Percentiles rank a stretch among this genome's conserved stretches.
Evolutionary conservation across 2,797 vertebrate species (phyloP).

Genomic region (Rachycentron canadum): DNA sequence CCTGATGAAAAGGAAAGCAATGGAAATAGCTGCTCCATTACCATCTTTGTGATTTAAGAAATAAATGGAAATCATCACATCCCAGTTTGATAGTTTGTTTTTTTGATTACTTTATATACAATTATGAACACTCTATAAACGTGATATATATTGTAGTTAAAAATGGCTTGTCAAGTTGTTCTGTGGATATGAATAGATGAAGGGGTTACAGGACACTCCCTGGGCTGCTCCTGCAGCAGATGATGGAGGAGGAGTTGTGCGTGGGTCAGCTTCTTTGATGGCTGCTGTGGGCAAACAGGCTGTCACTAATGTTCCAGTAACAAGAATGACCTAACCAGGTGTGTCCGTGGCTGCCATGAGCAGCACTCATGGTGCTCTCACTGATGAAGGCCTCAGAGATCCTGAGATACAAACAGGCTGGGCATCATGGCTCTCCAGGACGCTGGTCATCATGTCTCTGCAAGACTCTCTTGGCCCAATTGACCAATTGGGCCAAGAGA

Average conservation of each 20-base stretch:
- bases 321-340: constrained; percentile 14
- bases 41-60: constrained; percentile 26
- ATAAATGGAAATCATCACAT: constrained; percentile 34
- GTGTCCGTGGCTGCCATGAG: constrained; percentile 24
- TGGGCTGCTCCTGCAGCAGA: background rate
- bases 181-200: background rate
- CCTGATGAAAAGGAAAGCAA: background rate
- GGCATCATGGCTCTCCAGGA: constrained; percentile 44
- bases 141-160: background rate
- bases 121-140: background rate
- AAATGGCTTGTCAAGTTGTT: background rate
- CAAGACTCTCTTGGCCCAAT: constrained; percentile 13
- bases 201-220: background rate
- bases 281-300: constrained; percentile 9
- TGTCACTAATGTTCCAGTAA: constrained; percentile 20
- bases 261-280: constrained; percentile 4
- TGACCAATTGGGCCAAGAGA: constrained; percentile 26
- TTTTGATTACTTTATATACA: background rate
- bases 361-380: constrained; percentile 25
- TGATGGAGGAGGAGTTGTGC: background rate
- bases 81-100: too few species aligned
- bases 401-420: constrained; percentile 44
- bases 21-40: constrained; percentile 9
- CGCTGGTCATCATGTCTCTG: constrained; percentile 40
- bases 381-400: constrained; percentile 34